phyloP scores from a whole-genome alignment of 1,140 invertebrate species.

The Brachionus calyciflorus region DNA sequence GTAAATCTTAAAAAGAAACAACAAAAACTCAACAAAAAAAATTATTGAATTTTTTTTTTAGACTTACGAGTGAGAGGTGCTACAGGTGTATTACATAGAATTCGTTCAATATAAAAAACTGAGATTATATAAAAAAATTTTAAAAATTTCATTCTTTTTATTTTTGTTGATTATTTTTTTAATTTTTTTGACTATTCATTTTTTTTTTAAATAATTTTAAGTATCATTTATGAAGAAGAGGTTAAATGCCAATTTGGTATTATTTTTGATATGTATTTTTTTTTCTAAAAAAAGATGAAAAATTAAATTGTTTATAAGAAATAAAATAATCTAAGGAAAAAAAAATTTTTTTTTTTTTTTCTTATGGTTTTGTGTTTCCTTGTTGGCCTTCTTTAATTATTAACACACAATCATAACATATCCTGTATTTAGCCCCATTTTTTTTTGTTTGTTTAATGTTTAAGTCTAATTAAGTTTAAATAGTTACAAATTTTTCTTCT shows the following conservation, averaged over 20 bases:
- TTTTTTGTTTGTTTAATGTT: constrained; percentile 17
- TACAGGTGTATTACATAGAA: constrained; percentile 14
- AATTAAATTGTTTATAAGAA: too few species aligned
- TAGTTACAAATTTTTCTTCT: not conserved
- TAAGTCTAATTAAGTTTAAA: constrained; percentile 38
- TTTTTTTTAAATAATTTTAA: not conserved
- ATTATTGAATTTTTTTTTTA: too few species aligned
- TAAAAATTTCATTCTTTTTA: not conserved
- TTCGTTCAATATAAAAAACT: not conserved
- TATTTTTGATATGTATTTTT: too few species aligned
- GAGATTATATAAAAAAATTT: not conserved
- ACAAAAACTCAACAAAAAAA: not conserved
- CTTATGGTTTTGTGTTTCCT: not conserved
- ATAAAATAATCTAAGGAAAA: too few species aligned
- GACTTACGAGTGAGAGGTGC: constrained; percentile 11
- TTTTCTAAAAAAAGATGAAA: too few species aligned
- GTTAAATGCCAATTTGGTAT: not conserved
- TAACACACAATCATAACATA: constrained; percentile 28
- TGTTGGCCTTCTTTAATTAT: not conserved
- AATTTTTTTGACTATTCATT: not conserved
- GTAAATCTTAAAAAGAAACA: not conserved
- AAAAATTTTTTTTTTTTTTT: too few species aligned
- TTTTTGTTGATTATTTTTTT: not conserved
- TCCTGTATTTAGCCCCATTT: constrained; percentile 31
- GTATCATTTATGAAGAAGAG: not conserved